These are phyloP conservation scores for Etheostoma nigrum DNA, from an alignment of 2,797 vertebrate genomes.

Conservation along the genomic window DNA sequence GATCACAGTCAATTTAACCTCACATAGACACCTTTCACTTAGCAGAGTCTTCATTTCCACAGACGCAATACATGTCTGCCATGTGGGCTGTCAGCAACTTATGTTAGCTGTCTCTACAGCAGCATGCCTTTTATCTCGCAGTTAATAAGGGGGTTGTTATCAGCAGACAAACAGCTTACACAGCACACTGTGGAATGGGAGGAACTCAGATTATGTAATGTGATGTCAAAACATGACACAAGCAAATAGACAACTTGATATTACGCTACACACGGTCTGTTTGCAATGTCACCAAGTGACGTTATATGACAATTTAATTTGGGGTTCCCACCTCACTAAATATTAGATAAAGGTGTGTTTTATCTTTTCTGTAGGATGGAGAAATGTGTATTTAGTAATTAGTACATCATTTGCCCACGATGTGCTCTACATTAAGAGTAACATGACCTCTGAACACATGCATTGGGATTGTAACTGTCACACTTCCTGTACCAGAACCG, in stretches of 20 bases:
- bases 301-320: neutral
- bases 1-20: constrained; percentile 9
- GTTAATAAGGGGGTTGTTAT: constrained; percentile 56
- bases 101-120: constrained; percentile 30
- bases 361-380: neutral
- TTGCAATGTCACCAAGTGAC: neutral
- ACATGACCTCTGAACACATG: constrained; percentile 7
- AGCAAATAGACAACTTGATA: constrained; percentile 37
- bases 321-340: neutral
- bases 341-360: neutral
- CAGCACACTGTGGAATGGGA: constrained; percentile 43
- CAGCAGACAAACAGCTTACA: constrained; percentile 63
- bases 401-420: neutral
- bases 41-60: constrained; percentile 18
- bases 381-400: neutral
- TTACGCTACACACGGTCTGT: neutral
- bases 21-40: neutral
- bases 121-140: constrained; percentile 56
- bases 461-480: neutral
- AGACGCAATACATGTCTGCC: constrained; percentile 25
- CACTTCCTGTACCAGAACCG: constrained; percentile 6
- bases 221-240: constrained; percentile 38
- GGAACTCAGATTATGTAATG: constrained; percentile 46
- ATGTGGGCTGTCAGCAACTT: constrained; percentile 25
- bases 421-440: neutral